Conservation (phyloP, 1,140 invertebrate species). For the Papilio polyxenes region DNA sequence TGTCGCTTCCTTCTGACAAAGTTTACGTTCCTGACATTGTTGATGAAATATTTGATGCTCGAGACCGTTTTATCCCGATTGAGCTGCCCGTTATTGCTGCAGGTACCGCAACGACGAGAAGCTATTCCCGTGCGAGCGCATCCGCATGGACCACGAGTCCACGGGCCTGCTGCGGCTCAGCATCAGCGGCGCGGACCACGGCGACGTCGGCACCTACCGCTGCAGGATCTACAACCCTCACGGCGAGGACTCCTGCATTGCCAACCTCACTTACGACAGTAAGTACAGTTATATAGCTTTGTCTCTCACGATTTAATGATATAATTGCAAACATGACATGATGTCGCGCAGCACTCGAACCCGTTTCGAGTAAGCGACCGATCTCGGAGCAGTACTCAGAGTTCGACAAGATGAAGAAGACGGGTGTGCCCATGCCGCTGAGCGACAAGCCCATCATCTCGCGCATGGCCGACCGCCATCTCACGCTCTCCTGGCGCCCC, state of each 20-base stretch:
- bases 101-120: conserved; percentile 90
- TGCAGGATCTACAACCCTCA: conserved; percentile 91
- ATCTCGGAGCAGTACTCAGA: conserved; percentile 91
- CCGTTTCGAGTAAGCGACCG: conserved; percentile 83
- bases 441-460: conserved; percentile 94
- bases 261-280: conserved; percentile 91
- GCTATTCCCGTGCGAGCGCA: conserved; percentile 89
- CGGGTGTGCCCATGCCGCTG: conserved; percentile 90
- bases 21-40: not conserved
- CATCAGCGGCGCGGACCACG: conserved; percentile 86
- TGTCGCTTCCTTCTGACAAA: not conserved
- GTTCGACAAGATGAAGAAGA: conserved; percentile 90
- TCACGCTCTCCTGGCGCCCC: conserved; percentile 95
- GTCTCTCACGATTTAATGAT: not conserved
- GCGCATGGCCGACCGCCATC: conserved; percentile 90
- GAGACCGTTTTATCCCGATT: not conserved
- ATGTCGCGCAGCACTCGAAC: conserved; percentile 83
- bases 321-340: not conserved
- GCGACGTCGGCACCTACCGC: conserved; percentile 91
- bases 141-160: conserved; percentile 90
- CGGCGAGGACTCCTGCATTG: conserved; percentile 91
- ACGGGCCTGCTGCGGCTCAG: conserved; percentile 90
- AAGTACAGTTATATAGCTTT: conserved; percentile 67
- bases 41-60: not conserved
- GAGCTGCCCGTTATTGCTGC: not conserved